Percentiles rank a stretch among this genome's conserved stretches.
Evolutionary conservation across 2,113 vertebrate genomes (phyloP).

Genomic region (pig (Sus scrofa)): DNA sequence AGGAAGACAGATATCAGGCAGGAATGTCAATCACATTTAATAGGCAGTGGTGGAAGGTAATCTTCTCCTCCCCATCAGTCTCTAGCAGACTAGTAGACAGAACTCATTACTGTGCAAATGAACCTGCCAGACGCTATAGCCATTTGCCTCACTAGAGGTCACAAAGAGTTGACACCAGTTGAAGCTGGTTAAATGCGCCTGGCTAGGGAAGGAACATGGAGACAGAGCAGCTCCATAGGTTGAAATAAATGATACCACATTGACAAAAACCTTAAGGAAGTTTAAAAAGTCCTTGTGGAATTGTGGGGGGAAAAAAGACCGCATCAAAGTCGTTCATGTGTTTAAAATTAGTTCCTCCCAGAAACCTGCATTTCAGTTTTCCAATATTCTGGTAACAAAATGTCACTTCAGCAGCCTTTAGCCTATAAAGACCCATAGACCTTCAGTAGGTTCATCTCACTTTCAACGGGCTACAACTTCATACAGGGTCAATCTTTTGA

Average conservation of each 20-base stretch:
- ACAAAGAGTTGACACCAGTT: slow-evolving; percentile 76
- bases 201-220: slow-evolving; percentile 39
- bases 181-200: slow-evolving; percentile 76
- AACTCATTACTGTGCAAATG: slow-evolving; percentile 89
- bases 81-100: slow-evolving; percentile 78
- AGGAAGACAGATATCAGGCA: slow-evolving; percentile 72
- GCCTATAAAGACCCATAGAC: neutral
- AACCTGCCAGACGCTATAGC: slow-evolving; percentile 81
- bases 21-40: slow-evolving; percentile 86
- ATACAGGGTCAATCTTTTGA: neutral
- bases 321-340: neutral
- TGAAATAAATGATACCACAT: slow-evolving; percentile 29
- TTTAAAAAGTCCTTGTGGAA: neutral
- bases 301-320: neutral
- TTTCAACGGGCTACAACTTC: neutral
- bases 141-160: slow-evolving; percentile 73
- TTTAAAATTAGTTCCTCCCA: slow-evolving; percentile 57
- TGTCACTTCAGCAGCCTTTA: neutral
- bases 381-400: neutral
- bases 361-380: neutral
- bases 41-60: slow-evolving; percentile 83
- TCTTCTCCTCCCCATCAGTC: slow-evolving; percentile 81
- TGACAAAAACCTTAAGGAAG: slow-evolving; percentile 34
- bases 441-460: slow-evolving; percentile 11
- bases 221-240: neutral